These are phyloP conservation scores for Raja brachyura DNA, from an alignment of 2,113 vertebrate species.

Conservation along the genomic window DNA sequence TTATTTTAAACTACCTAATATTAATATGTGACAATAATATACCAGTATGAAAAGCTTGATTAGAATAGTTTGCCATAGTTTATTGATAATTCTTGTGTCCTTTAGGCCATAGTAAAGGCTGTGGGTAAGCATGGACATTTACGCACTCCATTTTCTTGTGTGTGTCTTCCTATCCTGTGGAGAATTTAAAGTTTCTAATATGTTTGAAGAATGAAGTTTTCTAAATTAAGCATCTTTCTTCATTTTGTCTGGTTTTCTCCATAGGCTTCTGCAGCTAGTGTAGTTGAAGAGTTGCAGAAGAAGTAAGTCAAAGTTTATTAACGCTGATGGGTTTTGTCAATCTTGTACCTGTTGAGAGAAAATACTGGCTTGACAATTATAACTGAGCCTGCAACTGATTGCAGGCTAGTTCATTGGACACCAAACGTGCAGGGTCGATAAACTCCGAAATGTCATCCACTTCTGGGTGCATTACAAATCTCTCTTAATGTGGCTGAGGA, in stretches of 20 bases:
- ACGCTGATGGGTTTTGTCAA: not conserved
- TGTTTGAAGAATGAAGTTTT: not conserved
- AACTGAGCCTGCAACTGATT: not conserved
- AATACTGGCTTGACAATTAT: not conserved
- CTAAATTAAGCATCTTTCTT: not conserved
- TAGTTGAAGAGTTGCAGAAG: constrained; percentile 93
- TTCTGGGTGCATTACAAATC: not conserved
- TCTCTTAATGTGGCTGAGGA: not conserved
- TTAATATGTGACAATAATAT: too few relatives aligned
- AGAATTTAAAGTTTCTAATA: not conserved
- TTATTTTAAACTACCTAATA: too few relatives aligned
- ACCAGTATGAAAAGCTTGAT: not conserved
- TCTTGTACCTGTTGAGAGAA: not conserved
- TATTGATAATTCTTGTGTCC: not conserved
- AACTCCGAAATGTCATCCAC: not conserved
- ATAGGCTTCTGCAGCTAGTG: constrained; percentile 64
- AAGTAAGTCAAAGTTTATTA: constrained; percentile 67
- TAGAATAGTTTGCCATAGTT: not conserved
- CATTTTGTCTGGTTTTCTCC: not conserved
- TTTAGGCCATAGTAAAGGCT: not conserved
- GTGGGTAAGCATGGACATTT: not conserved
- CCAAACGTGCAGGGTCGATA: not conserved
- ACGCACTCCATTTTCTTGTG: constrained; percentile 41
- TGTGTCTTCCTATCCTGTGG: constrained; percentile 54
- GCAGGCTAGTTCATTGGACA: not conserved